A percentile compares a stretch with the other conserved stretches of the same genome.
Evolutionary conservation across 37 sponge, comb jelly and placozoan species (phyloP).

Genomic region (Beroe ovata): DNA sequence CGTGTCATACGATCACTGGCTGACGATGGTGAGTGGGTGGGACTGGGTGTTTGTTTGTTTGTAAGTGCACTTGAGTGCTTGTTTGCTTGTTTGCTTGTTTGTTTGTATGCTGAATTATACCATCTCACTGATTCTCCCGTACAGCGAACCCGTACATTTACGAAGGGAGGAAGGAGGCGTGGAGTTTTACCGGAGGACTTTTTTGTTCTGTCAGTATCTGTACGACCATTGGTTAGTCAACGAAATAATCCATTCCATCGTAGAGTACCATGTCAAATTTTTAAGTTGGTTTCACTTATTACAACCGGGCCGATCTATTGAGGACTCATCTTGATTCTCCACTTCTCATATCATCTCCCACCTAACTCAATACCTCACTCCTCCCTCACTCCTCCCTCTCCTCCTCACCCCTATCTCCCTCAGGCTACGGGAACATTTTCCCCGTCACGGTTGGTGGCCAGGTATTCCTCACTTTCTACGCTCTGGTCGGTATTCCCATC

Average conservation of each 20-base stretch:
- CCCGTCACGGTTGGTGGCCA: slow-evolving; percentile 52
- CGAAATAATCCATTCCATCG: no score
- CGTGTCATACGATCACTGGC: background rate
- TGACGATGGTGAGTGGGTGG: slow-evolving; percentile 23
- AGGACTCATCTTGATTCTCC: no score
- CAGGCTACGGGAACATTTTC: slow-evolving; percentile 63
- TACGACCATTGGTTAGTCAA: slow-evolving; percentile 36
- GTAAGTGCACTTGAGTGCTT: no score
- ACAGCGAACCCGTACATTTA: slow-evolving; percentile 56
- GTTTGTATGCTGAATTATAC: no score
- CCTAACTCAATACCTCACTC: background rate
- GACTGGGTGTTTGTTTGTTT: no score
- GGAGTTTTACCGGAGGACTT: slow-evolving; percentile 41
- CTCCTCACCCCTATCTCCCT: background rate
- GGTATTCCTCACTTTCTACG: slow-evolving; percentile 21
- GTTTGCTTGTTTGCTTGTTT: no score
- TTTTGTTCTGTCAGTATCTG: slow-evolving; percentile 16
- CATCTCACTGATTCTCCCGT: background rate
- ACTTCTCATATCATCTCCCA: background rate
- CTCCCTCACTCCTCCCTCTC: background rate
- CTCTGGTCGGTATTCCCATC: slow-evolving; percentile 53
- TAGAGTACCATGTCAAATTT: no score
- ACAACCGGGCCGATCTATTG: no score
- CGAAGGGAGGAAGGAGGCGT: slow-evolving; percentile 40
- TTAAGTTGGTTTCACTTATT: no score